phyloP scores from a whole-genome alignment of 2,797 vertebrate species.

The Adelosebastes latens region DNA sequence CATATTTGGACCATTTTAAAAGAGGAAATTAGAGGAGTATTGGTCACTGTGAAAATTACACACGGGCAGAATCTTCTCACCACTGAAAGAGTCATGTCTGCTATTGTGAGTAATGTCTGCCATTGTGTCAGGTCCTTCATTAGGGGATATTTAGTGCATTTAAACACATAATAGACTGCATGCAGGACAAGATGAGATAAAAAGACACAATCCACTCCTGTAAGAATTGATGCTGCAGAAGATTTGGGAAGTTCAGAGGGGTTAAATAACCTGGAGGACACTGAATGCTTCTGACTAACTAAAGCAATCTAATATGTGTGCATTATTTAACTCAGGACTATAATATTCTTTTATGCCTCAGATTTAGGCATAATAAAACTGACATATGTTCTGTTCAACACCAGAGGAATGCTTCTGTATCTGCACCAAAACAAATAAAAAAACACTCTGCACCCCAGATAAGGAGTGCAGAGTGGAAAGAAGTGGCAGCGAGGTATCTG shows the following conservation, averaged over 20 bases:
- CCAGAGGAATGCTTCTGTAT: constrained; percentile 19
- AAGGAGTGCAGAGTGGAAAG: constrained; percentile 40
- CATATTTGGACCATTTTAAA: constrained; percentile 28
- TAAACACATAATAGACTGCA: constrained; percentile 21
- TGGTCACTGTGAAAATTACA: constrained; percentile 41
- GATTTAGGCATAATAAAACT: background rate
- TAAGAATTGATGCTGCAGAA: background rate
- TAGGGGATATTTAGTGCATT: constrained; percentile 36
- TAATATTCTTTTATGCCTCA: background rate
- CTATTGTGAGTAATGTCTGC: constrained; percentile 56
- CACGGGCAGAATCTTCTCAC: constrained; percentile 14
- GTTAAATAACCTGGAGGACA: background rate
- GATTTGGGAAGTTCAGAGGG: background rate
- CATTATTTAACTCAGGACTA: background rate
- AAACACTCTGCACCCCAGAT: constrained; percentile 11
- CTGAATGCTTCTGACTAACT: background rate
- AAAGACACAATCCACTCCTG: background rate
- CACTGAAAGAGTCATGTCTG: constrained; percentile 47
- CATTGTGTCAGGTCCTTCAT: constrained; percentile 38
- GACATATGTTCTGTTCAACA: background rate
- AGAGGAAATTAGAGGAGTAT: constrained; percentile 46
- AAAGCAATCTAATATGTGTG: background rate
- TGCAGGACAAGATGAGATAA: background rate
- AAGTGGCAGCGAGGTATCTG: background rate
- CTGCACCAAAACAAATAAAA: constrained; percentile 21